A percentile compares a stretch with the other conserved stretches of the same genome.
Evolutionary conservation across 2,888 invertebrate species (phyloP).

Genomic region (Campoplex capitator): DNA sequence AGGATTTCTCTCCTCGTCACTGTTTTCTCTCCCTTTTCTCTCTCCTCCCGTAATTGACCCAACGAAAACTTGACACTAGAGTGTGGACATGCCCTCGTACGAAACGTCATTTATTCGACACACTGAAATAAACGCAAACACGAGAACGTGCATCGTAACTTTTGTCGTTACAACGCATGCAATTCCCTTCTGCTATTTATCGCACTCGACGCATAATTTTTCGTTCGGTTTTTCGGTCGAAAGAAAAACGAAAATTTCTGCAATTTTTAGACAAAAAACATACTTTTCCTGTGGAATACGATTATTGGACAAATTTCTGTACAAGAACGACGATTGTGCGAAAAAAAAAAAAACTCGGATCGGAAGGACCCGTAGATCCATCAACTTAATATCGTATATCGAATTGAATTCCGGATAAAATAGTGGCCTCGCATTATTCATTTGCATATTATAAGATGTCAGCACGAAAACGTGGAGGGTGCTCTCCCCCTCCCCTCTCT

Average conservation of each 20-base stretch:
- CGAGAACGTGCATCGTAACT: slow-evolving; percentile 11
- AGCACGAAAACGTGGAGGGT: slow-evolving; percentile 42
- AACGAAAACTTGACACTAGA: slow-evolving; percentile 14
- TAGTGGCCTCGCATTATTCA: slow-evolving; percentile 74
- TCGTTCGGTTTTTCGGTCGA: neutral
- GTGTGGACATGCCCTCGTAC: neutral
- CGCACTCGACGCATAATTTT: neutral
- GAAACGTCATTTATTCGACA: neutral
- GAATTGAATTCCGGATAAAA: slow-evolving; percentile 67
- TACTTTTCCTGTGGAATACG: too few relatives aligned
- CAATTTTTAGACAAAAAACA: neutral
- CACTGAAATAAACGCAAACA: slow-evolving; percentile 22
- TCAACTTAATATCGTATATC: slow-evolving; percentile 38
- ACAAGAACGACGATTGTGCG: neutral
- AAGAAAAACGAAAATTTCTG: neutral
- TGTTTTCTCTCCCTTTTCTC: neutral
- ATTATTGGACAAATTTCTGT: neutral
- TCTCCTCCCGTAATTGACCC: slow-evolving; percentile 19
- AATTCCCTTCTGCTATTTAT: neutral
- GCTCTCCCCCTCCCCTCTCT: neutral
- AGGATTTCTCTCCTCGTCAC: neutral
- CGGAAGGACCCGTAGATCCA: slow-evolving; percentile 1
- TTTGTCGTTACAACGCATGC: slow-evolving; percentile 16
- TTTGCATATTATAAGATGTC: slow-evolving; percentile 78
- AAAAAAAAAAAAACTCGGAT: neutral